Base-by-base conservation (phyloP, 1,140 invertebrate species). In the Drosophila dunni region DNA sequence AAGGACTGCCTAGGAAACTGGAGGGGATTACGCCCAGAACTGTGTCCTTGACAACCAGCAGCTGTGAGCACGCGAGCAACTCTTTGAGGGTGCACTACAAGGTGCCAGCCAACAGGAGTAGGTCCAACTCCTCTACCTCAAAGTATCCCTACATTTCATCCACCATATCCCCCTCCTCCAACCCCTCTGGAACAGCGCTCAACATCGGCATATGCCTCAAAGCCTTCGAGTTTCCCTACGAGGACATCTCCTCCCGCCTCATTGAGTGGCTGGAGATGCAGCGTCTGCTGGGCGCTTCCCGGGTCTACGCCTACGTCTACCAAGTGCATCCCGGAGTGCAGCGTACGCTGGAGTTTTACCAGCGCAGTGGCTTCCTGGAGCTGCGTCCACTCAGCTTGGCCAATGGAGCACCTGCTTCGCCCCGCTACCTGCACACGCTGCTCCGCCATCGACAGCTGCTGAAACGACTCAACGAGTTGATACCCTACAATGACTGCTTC, bases 151-250 rank as follows among this genome's bases (percentile, higher is more conserved):
- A 1, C 0, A 9, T 9, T 7, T 40, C 11, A 40, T n/a, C 10
- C 9, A 3, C 38, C 9, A 40, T 20, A 15, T 1, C 4, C 2
- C 6, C 24, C 24, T 29, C 7, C 8, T 44, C 46, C 7, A 2
- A 6, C 10, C 11, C 54, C 13, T 48, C 33, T 15, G 46, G 7
- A 5, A 92, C 93, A 10, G 94, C 96, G 77, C 95, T 96, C 63
- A 95, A 95, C 7, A 98, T 99, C 92, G 97, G 97, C 0, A 97
- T 99, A 0, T 99, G 98, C 92, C 97, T 98, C 7, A 99, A 98
- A 93, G 98, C 94, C 0, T 93, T 99, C 2, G 97, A 98, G 91
- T 98, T 98, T 81, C 94, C 97, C 0, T 95, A 97, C 88, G 96
- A 97, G 80, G 97, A 98, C 88, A 91, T 98, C 0, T 97, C 96